These are phyloP conservation scores for Lamprologus tigripictilis DNA, from an alignment of 2,113 vertebrate species.

Conservation along the genomic window DNA sequence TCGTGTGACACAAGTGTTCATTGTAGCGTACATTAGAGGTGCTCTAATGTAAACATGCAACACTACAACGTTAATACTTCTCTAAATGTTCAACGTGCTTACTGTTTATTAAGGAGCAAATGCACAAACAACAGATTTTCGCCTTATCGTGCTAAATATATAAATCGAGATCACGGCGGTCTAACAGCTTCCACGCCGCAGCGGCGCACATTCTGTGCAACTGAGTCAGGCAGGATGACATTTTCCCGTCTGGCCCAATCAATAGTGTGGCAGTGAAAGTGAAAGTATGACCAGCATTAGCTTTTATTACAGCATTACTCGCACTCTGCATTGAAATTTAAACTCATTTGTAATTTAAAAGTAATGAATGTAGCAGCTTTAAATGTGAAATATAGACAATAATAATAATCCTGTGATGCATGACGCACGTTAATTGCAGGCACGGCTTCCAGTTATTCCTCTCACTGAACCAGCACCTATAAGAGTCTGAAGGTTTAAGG, in stretches of 20 bases:
- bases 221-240: background rate
- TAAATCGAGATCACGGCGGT: background rate
- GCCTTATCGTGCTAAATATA: background rate
- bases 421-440: background rate
- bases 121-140: background rate
- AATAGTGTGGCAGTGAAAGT: background rate
- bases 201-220: background rate
- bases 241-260: background rate
- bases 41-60: slow-evolving; percentile 35
- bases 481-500: background rate
- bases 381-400: background rate
- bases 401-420: background rate
- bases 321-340: background rate
- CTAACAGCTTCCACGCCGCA: background rate
- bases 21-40: slow-evolving; percentile 42
- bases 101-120: background rate
- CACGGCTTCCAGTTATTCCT: background rate
- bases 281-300: background rate
- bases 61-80: background rate
- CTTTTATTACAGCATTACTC: background rate
- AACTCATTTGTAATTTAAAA: background rate
- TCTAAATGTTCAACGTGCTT: background rate
- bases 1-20: slow-evolving; percentile 60
- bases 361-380: background rate
- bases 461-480: background rate